A percentile compares a stretch with the other conserved stretches of the same genome.
These are phyloP conservation scores for Drosophila nasuta DNA, from an alignment of 1,140 invertebrate species.

Conservation along the genomic window DNA sequence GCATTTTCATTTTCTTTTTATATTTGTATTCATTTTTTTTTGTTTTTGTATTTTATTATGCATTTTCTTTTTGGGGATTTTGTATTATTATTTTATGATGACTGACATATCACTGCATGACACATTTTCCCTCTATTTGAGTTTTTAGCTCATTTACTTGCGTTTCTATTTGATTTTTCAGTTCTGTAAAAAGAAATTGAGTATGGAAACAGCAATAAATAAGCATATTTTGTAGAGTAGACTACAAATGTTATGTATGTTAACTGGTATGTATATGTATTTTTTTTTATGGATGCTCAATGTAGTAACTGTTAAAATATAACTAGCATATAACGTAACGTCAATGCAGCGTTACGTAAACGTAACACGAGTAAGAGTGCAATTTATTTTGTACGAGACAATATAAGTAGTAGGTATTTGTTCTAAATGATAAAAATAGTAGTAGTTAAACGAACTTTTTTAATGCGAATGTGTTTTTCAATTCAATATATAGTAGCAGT, in stretches of 20 bases:
- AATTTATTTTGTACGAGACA: conserved; percentile 17
- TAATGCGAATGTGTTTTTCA: conserved; percentile 4
- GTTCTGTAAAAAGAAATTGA: conserved; percentile 90
- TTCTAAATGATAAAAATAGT: conserved; percentile 29
- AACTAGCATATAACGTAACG: conserved; percentile 37
- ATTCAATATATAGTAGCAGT: conserved; percentile 4
- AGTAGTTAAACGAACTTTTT: background rate
- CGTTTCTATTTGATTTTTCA: conserved; percentile 97
- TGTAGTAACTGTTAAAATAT: conserved; percentile 45
- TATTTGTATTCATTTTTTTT: conserved; percentile 40
- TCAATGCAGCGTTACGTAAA: conserved; percentile 17
- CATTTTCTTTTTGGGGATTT: conserved; percentile 39
- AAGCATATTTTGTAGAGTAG: conserved; percentile 85
- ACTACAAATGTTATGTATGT: conserved; percentile 79
- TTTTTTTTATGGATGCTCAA: conserved; percentile 57
- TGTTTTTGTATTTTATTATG: conserved; percentile 29
- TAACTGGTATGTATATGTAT: conserved; percentile 81
- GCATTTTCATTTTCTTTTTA: conserved; percentile 35
- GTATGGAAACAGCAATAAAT: conserved; percentile 85
- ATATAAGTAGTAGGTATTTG: conserved; percentile 21
- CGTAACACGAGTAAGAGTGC: conserved; percentile 34
- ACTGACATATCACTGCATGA: conserved; percentile 91
- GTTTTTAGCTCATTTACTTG: conserved; percentile 97
- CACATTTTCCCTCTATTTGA: conserved; percentile 97
- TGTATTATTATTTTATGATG: conserved; percentile 69